Evolutionary conservation across 2,113 vertebrate genomes (phyloP).

Genomic region (Pachyramphus minor): DNA sequence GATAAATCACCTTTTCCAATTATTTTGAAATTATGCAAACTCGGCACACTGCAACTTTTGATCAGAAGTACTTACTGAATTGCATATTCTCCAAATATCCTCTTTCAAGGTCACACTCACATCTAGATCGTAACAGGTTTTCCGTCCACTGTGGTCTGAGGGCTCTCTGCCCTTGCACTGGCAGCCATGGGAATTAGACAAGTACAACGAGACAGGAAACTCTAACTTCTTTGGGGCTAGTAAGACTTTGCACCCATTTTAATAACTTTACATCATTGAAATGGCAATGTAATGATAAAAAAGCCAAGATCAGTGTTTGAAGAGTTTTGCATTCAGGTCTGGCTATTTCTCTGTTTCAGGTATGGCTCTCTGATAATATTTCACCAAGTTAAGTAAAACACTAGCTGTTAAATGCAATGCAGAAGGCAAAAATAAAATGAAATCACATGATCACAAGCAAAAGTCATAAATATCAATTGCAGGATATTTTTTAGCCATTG

Average conservation of each 20-base stretch:
- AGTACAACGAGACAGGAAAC: fast-evolving
- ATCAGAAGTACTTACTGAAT: slow-evolving; percentile 38
- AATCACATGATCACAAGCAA: not conserved
- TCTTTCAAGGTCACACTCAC: not conserved
- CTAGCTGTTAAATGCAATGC: not conserved
- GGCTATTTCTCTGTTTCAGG: not conserved
- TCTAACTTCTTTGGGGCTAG: not conserved
- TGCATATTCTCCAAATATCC: not conserved
- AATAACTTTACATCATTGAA: not conserved
- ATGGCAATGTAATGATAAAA: not conserved
- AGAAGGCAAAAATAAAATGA: not conserved
- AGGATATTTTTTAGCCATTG: not conserved
- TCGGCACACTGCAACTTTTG: slow-evolving; percentile 27
- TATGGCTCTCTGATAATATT: not conserved
- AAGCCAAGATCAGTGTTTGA: not conserved
- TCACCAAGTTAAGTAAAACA: not conserved
- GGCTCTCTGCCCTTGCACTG: not conserved
- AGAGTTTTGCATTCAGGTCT: not conserved
- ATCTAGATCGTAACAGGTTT: not conserved
- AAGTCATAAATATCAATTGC: not conserved
- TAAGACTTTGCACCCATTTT: not conserved
- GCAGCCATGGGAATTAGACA: not conserved
- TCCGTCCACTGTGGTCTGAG: not conserved
- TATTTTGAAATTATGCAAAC: slow-evolving; percentile 62
- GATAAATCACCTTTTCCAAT: slow-evolving; percentile 66